Conservation (phyloP, 1,140 invertebrate genomes). For the Cepaea nemoralis region DNA sequence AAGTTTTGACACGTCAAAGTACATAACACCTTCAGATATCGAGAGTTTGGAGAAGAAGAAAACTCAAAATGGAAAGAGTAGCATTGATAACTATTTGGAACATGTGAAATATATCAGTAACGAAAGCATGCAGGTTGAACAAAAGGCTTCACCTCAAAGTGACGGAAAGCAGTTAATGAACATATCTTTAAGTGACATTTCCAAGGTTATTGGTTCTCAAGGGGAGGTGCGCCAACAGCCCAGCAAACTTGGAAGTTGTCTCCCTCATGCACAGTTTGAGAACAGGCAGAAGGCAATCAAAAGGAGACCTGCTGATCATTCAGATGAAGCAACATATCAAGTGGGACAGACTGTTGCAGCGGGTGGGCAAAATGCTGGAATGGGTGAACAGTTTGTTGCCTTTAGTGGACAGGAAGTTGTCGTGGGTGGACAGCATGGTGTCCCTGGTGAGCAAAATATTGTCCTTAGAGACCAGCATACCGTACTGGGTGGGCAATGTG, state of each 20-base stretch:
- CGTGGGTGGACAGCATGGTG: too few species aligned
- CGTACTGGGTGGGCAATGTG: too few species aligned
- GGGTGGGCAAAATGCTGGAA: too few species aligned
- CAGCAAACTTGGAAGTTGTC: background rate
- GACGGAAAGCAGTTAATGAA: background rate
- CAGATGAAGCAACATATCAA: background rate
- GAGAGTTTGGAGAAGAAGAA: slow-evolving; percentile 13
- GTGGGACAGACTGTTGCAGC: background rate
- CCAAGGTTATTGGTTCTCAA: background rate
- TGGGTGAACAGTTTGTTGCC: too few species aligned
- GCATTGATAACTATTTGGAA: slow-evolving; percentile 1
- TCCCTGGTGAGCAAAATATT: too few species aligned
- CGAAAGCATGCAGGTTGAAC: too few species aligned
- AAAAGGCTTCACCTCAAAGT: background rate
- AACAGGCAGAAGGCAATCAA: background rate
- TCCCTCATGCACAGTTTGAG: background rate
- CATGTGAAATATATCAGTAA: background rate
- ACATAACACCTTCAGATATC: slow-evolving; percentile 3
- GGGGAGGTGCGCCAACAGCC: background rate
- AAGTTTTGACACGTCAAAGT: slow-evolving; percentile 18
- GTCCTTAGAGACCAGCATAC: too few species aligned
- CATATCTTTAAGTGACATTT: background rate
- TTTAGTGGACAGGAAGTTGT: too few species aligned
- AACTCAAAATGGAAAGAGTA: background rate
- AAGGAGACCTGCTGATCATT: background rate